phyloP scores from a whole-genome alignment of 2,797 vertebrate genomes.

The Pipistrellus kuhlii region DNA sequence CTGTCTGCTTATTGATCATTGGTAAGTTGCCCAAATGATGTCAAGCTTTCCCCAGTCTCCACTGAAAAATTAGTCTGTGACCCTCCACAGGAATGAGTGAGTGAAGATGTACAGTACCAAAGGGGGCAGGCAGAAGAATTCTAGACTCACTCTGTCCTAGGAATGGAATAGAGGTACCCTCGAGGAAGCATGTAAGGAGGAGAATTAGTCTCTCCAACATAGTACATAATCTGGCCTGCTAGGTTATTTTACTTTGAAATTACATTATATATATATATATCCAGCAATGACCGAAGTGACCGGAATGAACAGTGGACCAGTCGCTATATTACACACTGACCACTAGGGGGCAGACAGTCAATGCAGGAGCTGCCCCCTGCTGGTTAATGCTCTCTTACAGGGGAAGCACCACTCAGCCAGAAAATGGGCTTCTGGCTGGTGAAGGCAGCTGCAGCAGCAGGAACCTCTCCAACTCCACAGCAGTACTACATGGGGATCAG shows the following conservation, averaged over 20 bases:
- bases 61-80: neutral
- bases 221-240: neutral
- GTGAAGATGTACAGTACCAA: fast-evolving
- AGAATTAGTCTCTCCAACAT: neutral
- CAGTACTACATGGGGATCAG: too few species aligned
- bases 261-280: neutral
- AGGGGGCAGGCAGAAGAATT: neutral
- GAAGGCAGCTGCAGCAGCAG: too few species aligned
- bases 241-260: neutral
- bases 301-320: too few species aligned
- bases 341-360: too few species aligned
- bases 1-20: neutral
- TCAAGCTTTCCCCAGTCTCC: neutral
- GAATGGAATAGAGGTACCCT: neutral
- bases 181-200: neutral
- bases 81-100: neutral
- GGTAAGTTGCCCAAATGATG: neutral
- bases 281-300: too few species aligned
- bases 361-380: too few species aligned
- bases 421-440: too few species aligned
- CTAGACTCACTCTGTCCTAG: neutral
- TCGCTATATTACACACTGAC: too few species aligned
- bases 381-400: too few species aligned
- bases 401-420: too few species aligned
- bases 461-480: too few species aligned